These are phyloP conservation scores for Otolemur crassicaudatus DNA, from an alignment of 2,797 vertebrate genomes.

Conservation along the genomic window DNA sequence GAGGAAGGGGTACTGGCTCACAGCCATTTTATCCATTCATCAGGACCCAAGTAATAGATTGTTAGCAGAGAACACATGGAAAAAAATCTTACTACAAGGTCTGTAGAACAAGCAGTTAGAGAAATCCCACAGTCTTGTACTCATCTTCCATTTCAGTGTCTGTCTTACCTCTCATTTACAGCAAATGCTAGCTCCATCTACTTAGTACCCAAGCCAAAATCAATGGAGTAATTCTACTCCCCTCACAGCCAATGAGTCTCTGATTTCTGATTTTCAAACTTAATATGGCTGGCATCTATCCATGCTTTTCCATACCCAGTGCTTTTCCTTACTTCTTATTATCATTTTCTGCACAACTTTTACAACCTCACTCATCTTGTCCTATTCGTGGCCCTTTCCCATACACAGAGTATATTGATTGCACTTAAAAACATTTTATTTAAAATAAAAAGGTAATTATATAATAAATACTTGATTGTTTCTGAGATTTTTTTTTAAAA, in stretches of 20 bases:
- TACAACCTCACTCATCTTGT: background rate
- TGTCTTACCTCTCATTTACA: background rate
- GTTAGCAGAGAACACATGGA: background rate
- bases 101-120: background rate
- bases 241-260: background rate
- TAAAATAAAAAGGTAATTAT: conserved; percentile 7
- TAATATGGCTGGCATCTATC: background rate
- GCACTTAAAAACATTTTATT: conserved; percentile 20
- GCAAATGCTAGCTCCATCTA: background rate
- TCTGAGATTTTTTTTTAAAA: background rate
- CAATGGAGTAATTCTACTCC: background rate
- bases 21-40: background rate
- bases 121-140: background rate
- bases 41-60: background rate
- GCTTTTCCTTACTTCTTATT: background rate
- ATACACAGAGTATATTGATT: background rate
- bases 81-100: background rate
- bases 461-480: background rate
- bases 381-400: background rate
- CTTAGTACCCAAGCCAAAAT: background rate
- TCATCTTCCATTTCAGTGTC: background rate
- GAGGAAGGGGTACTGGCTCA: background rate
- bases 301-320: background rate
- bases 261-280: background rate
- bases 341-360: background rate